These are phyloP conservation scores for Hydra vulgaris DNA, from an alignment of 30 jellyfish, hydroid and myxozoan species.

Conservation along the genomic window DNA sequence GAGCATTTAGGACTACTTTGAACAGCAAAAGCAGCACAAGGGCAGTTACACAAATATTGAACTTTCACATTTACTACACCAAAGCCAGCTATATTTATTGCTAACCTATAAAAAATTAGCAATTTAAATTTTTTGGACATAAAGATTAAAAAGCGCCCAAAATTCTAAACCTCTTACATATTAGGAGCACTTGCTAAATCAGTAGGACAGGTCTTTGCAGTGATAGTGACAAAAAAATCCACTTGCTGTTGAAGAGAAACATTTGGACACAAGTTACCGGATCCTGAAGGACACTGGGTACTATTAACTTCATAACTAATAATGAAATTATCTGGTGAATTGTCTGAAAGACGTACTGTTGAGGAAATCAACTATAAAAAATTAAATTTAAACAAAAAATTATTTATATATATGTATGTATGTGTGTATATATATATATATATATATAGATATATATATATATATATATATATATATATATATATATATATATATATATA, in stretches of 20 bases:
- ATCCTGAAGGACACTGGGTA: not conserved
- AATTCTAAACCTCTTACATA: not conserved
- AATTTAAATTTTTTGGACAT: not conserved
- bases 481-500: no score
- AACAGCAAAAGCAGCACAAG: conserved; percentile 37
- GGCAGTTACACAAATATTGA: conserved; percentile 46
- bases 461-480: no score
- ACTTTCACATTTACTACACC: conserved; percentile 61
- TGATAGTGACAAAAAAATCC: conserved; percentile 59
- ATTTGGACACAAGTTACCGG: conserved; percentile 52
- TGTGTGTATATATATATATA: no score
- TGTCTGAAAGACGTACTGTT: conserved; percentile 74
- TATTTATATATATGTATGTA: no score
- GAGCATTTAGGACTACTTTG: conserved; percentile 39
- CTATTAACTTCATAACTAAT: conserved; percentile 33
- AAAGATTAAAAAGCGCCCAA: no score
- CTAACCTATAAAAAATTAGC: not conserved
- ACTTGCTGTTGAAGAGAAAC: conserved; percentile 65
- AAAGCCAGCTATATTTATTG: conserved; percentile 66
- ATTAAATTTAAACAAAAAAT: no score
- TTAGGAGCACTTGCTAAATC: conserved; percentile 13
- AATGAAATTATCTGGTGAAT: conserved; percentile 39
- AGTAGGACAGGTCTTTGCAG: conserved; percentile 53
- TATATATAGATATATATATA: no score
- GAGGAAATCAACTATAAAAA: conserved; percentile 81